These are phyloP conservation scores for Aspidiotus rigidus DNA, from an alignment of 2,888 invertebrate genomes.

Conservation along the genomic window DNA sequence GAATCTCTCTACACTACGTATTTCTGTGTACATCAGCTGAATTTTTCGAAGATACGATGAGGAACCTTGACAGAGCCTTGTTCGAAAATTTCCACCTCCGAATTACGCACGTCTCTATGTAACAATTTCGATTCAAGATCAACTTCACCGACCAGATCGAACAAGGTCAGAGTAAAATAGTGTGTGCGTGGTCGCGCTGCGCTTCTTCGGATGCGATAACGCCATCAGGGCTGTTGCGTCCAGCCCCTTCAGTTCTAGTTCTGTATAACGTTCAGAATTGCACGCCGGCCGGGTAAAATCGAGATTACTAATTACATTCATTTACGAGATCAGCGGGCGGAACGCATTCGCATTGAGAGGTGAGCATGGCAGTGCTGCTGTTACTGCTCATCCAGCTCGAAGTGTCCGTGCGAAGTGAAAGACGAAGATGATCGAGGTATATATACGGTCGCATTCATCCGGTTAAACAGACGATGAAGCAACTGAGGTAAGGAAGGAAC, in stretches of 20 bases:
- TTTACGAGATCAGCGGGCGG: background rate
- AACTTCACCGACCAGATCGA: background rate
- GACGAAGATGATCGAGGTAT: background rate
- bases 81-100: background rate
- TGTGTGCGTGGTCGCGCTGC: no score
- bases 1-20: no score
- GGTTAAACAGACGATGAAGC: conserved; percentile 29
- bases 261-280: background rate
- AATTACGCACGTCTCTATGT: background rate
- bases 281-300: background rate
- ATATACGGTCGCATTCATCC: conserved; percentile 17
- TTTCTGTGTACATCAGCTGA: no score
- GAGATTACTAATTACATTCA: background rate
- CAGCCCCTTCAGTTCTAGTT: no score
- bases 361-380: background rate
- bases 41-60: background rate
- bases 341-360: conserved; percentile 15
- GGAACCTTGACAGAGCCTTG: conserved; percentile 1
- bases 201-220: no score
- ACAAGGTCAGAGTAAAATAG: background rate
- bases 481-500: conserved; percentile 20
- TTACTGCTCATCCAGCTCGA: conserved; percentile 11
- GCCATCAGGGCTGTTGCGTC: no score
- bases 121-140: background rate
- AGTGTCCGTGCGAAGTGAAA: conserved; percentile 25